A percentile compares a stretch with the other conserved stretches of the same genome.
Evolutionary conservation across 2,113 vertebrate genomes (phyloP).

Genomic region (Pelmatolapia mariae): DNA sequence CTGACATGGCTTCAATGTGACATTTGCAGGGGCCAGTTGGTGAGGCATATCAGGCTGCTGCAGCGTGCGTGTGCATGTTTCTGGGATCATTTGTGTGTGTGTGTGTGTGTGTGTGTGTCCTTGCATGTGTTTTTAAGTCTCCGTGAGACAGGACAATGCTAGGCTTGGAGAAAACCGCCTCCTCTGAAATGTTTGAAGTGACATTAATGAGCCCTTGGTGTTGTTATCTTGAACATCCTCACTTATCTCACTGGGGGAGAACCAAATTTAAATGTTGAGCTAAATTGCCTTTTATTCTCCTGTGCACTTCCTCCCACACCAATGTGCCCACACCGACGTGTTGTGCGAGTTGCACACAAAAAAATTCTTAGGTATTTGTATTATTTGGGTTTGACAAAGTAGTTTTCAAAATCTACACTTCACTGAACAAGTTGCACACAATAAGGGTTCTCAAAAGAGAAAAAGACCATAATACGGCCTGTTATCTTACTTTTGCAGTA

Average conservation of each 20-base stretch:
- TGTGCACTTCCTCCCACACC: constrained; percentile 5
- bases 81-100: neutral
- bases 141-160: constrained; percentile 1
- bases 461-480: neutral
- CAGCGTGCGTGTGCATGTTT: constrained; percentile 1
- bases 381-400: neutral
- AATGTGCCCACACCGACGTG: neutral
- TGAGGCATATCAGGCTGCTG: constrained; percentile 52
- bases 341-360: neutral
- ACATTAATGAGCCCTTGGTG: constrained; percentile 52
- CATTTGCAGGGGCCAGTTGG: constrained; percentile 57
- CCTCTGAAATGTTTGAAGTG: constrained; percentile 38
- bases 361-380: neutral
- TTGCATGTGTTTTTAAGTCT: constrained; percentile 2
- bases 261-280: constrained; percentile 43
- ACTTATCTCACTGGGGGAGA: constrained; percentile 51
- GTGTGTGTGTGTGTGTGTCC: neutral
- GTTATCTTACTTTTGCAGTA: neutral
- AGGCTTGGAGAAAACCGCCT: neutral
- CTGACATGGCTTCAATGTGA: constrained; percentile 35
- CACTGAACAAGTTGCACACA: neutral
- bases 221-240: constrained; percentile 48
- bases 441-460: neutral
- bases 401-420: neutral
- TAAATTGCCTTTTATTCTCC: constrained; percentile 38